Evolutionary conservation across 2,888 invertebrate genomes (phyloP).

Genomic region (Himalopsyche japonica): DNA sequence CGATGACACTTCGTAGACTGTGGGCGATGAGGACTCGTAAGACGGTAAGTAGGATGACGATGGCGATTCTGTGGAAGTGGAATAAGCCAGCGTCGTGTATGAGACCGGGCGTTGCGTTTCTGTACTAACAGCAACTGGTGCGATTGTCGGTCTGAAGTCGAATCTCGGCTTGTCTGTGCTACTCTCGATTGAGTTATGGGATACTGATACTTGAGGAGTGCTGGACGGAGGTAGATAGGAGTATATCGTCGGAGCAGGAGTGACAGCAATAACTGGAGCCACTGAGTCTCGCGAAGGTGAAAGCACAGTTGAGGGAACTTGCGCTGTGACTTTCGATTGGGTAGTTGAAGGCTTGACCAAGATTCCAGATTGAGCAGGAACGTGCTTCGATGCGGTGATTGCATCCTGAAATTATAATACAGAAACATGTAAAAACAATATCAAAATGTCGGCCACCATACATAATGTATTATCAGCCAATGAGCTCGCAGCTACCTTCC

Average conservation of each 20-base stretch:
- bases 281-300: constrained; percentile 48
- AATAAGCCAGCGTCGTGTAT: constrained; percentile 27
- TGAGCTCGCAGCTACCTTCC: too few relatives aligned
- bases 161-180: constrained; percentile 45
- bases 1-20: constrained; percentile 35
- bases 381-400: constrained; percentile 71
- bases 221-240: constrained; percentile 45
- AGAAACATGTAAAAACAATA: too few relatives aligned
- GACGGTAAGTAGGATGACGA: constrained; percentile 39
- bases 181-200: constrained; percentile 56
- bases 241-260: constrained; percentile 45
- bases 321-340: constrained; percentile 46
- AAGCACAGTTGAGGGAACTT: constrained; percentile 47
- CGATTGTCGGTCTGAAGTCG: constrained; percentile 54
- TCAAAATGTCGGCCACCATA: too few relatives aligned
- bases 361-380: constrained; percentile 69
- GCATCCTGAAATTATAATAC: constrained; percentile 61
- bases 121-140: constrained; percentile 49
- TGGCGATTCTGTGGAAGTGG: constrained; percentile 41
- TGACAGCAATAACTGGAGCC: constrained; percentile 44
- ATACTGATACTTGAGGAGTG: constrained; percentile 53
- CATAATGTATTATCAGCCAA: too few relatives aligned
- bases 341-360: constrained; percentile 60
- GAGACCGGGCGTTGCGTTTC: constrained; percentile 35
- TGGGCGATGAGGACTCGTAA: constrained; percentile 26